Base-by-base conservation (phyloP, 2,113 vertebrate genomes). In the Corythornis vintsioides region DNA sequence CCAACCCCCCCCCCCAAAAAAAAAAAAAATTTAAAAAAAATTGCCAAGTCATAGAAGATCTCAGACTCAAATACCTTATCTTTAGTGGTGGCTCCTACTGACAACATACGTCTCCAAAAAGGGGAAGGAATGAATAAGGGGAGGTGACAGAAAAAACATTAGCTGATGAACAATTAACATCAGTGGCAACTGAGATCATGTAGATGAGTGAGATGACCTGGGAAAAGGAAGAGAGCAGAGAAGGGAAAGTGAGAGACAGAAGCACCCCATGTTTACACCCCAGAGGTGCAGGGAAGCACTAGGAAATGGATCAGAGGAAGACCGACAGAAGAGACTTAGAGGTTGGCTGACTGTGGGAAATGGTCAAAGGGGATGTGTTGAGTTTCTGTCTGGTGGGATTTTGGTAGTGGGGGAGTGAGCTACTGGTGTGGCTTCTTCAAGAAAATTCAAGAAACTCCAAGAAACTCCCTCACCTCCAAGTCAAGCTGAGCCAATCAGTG, bases 171-270 rank as follows among this genome's bases (percentile, higher is more conserved):
- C 11, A 31, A 19, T 65, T 81, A 55, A 10, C 16, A 38, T 40
- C 0, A 0, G 9, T 65, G 19, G n/a, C 25, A 63, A 75, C 13
- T 0, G 0, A 33, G 33, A 50, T 11, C 21, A 31, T 1, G 1
- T 13, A 56, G 25, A n/a, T 31, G 15, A 74, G 59, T 29, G 28
- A 67, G 26, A n/a, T 74, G 25, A 59, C n/a, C 13, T 29, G 19
- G 15, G n/a, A 56, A 78, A 88, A 95, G 16, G 28, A 76, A 26
- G 12, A 78, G 6, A 66, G 29, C 31, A 15, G 21, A n/a, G 29
- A 26, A 48, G 13, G 26, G 17, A 13, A 64, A 56, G n/a, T 25
- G 10, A 59, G 45, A 75, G 53, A 75, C 15, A 57, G 33, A 69
- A 60, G 24, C 19, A 66, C 13, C 16, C 15, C 8, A 6, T 3